Conservation (phyloP, 1,140 invertebrate genomes). For the Pseudomyrmex sp. region DNA sequence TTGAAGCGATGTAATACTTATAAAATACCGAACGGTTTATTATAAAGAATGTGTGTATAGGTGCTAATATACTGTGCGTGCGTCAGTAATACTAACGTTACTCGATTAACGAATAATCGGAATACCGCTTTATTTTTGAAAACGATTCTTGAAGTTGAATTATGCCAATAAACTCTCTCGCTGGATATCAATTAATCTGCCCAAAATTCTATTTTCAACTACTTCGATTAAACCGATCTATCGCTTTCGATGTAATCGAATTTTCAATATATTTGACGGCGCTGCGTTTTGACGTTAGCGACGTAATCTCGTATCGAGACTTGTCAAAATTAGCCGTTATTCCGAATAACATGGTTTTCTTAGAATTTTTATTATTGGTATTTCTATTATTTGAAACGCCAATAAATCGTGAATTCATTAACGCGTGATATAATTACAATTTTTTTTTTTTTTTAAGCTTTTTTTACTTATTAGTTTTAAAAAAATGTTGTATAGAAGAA, state of each 20-base stretch:
- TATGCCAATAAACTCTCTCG: slow-evolving; percentile 18
- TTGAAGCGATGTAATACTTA: neutral
- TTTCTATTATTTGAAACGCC: neutral
- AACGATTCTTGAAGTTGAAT: slow-evolving; percentile 29
- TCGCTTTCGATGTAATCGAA: slow-evolving; percentile 28
- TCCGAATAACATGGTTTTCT: slow-evolving; percentile 3
- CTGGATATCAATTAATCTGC: neutral
- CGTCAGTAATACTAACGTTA: neutral
- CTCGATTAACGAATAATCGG: slow-evolving; percentile 42
- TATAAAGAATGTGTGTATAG: neutral
- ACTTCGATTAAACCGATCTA: slow-evolving; percentile 17
- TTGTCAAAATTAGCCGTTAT: slow-evolving; percentile 18
- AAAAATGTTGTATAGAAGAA: neutral
- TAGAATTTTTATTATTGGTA: neutral
- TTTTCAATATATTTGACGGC: slow-evolving; percentile 32
- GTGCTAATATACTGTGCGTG: neutral
- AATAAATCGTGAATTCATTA: no score
- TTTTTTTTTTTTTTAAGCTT: neutral
- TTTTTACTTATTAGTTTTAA: neutral
- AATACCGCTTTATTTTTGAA: slow-evolving; percentile 43
- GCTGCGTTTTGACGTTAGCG: slow-evolving; percentile 4
- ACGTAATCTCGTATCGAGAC: neutral
- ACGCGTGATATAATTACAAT: neutral
- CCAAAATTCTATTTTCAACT: slow-evolving; percentile 27
- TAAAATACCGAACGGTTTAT: slow-evolving; percentile 11